Evolutionary conservation across 2,888 invertebrate species (phyloP).

Genomic region (Conomelus anceps): DNA sequence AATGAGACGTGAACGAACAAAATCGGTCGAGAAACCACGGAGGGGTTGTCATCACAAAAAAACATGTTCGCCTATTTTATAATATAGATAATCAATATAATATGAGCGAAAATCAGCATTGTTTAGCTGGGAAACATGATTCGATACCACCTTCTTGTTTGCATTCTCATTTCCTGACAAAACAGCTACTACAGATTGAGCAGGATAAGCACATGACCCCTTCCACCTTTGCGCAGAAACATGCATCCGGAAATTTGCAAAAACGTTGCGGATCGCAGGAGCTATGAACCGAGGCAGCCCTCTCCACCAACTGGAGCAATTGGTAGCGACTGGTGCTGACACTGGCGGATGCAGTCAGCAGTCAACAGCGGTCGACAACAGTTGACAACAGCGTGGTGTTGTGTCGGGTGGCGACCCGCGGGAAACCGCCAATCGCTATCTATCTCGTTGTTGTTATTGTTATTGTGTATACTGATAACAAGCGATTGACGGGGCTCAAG

Average conservation of each 20-base stretch:
- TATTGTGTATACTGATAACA: neutral
- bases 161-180: neutral
- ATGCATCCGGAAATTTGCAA: neutral
- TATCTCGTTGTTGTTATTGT: neutral
- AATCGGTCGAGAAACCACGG: neutral
- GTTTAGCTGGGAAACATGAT: neutral
- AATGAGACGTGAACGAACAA: too few relatives aligned
- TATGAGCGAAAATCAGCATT: neutral
- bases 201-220: too few relatives aligned
- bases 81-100: neutral
- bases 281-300: too few relatives aligned
- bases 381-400: neutral
- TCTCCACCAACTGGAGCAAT: neutral
- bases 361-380: neutral
- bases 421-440: neutral
- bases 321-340: too few relatives aligned
- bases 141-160: neutral
- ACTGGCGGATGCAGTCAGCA: too few relatives aligned
- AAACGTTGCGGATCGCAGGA: neutral
- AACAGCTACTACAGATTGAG: too few relatives aligned
- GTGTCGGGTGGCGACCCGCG: neutral
- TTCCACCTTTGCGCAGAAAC: neutral
- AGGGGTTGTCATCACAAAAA: neutral
- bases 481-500: neutral
- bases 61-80: neutral